Evolutionary conservation across 2,797 vertebrate genomes (phyloP), one percentile per base, ranked within the genome.

Genomic region (Leptodactylus fallax): DNA sequence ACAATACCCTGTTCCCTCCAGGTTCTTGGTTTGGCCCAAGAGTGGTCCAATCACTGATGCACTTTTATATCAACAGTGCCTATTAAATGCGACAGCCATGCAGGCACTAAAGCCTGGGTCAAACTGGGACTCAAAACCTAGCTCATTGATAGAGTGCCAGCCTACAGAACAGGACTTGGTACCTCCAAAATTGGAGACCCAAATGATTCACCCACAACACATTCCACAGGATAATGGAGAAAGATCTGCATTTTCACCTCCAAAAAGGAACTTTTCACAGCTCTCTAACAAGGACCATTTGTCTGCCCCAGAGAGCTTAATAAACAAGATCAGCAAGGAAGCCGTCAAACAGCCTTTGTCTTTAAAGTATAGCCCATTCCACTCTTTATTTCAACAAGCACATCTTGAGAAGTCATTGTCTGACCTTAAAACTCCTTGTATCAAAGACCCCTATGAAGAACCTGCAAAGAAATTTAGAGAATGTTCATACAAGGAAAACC

Each of bases 1-100:
- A 83, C 98, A 98, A 84, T 99, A 98, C 92, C 98, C 98, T 0
- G 91, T 98, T 76, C 93, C 96, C 74, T 95, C 96, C 0, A 93
- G 96, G 77, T 96, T 98, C 88, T 93, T 99, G 92, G 95, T 99
- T 91, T 99, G 98, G 98, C 98, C 98, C 9, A 97, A 97, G 10
- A 93, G 95, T 0, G 92, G 71, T 25, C 96, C 96, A 92, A 92
- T 99, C 80, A 95, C 95, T 0, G 98, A 99, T 56, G 96, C 97
- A 10, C 92, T 99, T 47, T 96, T 99, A 13, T 99, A 99, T 88
- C 98, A 99, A 91, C 98, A 99, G 77, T 99, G 96, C 84, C 93
- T 99, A 49, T 94, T 99, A 27, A 99, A 99, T 0, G 95, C 98
- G 87, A 96, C 97, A 0, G 93, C 97, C 0, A 95, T 97, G 85